Evolutionary conservation across 2,888 invertebrate genomes (phyloP).

Genomic region (Lasioglossum zephyrum): DNA sequence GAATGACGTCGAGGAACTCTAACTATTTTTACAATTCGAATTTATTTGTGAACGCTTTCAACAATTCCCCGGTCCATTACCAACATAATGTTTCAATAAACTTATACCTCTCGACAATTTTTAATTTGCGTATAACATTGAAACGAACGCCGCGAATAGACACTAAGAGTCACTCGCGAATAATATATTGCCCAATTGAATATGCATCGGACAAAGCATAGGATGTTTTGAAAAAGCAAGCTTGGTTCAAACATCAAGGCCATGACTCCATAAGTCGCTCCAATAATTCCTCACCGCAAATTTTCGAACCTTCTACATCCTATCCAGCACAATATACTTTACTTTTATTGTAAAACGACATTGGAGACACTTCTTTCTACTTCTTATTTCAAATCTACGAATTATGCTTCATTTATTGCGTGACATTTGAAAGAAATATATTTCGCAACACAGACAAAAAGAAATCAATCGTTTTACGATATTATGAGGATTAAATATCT

Average conservation of each 20-base stretch:
- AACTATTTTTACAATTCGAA: not conserved
- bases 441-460: no score
- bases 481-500: no score
- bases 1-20: no score
- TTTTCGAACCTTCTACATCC: not conserved
- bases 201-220: not conserved
- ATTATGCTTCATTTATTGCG: no score
- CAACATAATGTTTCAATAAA: not conserved
- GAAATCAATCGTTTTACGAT: no score
- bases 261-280: not conserved
- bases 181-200: not conserved
- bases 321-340: not conserved
- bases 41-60: no score
- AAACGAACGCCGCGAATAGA: not conserved
- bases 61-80: not conserved
- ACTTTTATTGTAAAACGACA: no score
- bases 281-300: not conserved
- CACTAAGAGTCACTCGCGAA: not conserved
- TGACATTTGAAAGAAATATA: no score
- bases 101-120: not conserved
- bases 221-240: not conserved
- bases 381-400: no score
- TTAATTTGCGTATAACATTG: not conserved
- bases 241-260: not conserved
- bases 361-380: no score